Evolutionary conservation across 2,797 vertebrate species (phyloP).

Genomic region (Muscicapa comitata): DNA sequence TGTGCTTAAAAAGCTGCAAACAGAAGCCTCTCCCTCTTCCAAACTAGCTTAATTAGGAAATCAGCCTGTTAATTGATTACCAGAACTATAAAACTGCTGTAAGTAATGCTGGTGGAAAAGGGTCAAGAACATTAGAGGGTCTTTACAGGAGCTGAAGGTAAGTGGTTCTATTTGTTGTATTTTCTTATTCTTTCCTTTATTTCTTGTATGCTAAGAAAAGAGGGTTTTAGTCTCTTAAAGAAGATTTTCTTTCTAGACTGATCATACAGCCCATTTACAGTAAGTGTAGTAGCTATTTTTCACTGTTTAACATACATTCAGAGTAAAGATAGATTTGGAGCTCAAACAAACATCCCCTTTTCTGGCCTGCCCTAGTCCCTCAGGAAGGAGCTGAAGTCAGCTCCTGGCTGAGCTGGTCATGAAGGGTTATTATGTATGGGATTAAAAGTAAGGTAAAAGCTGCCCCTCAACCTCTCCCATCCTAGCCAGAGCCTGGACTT

Average conservation of each 20-base stretch:
- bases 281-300: neutral
- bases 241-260: fast-evolving
- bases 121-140: fast-evolving
- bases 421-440: fast-evolving
- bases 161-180: fast-evolving
- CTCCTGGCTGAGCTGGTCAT: neutral
- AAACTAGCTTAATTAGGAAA: constrained; percentile 17
- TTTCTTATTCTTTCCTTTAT: neutral
- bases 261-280: fast-evolving
- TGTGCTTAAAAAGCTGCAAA: neutral
- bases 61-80: neutral
- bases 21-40: neutral
- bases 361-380: fast-evolving
- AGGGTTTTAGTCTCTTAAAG: fast-evolving
- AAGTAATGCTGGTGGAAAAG: fast-evolving
- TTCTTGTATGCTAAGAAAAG: fast-evolving
- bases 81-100: neutral
- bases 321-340: fast-evolving
- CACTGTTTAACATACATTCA: fast-evolving
- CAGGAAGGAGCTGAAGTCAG: neutral
- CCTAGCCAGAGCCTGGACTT: neutral
- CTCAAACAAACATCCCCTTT: fast-evolving
- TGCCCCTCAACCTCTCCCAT: fast-evolving
- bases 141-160: neutral
- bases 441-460: too few relatives aligned